These are phyloP conservation scores for Ctenicera cuprea DNA, from an alignment of 2,888 invertebrate genomes.

Conservation along the genomic window DNA sequence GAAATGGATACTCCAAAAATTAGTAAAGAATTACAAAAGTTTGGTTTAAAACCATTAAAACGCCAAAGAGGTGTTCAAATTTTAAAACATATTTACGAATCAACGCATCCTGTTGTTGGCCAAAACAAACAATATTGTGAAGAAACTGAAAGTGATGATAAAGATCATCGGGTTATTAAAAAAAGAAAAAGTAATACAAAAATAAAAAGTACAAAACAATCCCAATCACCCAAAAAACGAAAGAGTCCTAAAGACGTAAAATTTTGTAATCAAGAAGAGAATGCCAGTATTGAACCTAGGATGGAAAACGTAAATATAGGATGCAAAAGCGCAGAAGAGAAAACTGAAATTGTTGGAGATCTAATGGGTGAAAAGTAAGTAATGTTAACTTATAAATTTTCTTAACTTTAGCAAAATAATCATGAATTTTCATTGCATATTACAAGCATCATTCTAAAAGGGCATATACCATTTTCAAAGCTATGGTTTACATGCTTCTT, in stretches of 20 bases:
- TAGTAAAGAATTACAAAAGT: slow-evolving; percentile 77
- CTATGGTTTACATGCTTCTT: too few species aligned
- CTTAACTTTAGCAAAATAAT: not conserved
- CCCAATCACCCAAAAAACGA: slow-evolving; percentile 10
- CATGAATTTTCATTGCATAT: not conserved
- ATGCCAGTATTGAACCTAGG: not conserved
- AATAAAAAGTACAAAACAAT: not conserved
- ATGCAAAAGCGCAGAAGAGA: not conserved
- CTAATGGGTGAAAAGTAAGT: slow-evolving; percentile 60
- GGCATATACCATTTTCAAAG: too few species aligned
- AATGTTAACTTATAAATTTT: not conserved
- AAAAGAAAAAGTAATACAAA: slow-evolving; percentile 51
- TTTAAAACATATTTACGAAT: slow-evolving; percentile 80
- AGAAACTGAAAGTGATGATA: slow-evolving; percentile 56
- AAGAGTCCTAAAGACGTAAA: not conserved
- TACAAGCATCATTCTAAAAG: too few species aligned
- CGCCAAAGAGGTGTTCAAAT: slow-evolving; percentile 77
- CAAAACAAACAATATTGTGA: slow-evolving; percentile 1
- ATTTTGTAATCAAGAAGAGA: not conserved
- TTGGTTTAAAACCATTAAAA: slow-evolving; percentile 81
- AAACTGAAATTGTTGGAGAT: slow-evolving; percentile 61
- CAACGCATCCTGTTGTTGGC: slow-evolving; percentile 79
- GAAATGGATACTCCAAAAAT: slow-evolving; percentile 77
- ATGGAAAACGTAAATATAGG: not conserved
- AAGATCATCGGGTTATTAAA: slow-evolving; percentile 55